Percentiles rank a stretch among this genome's conserved stretches.
Evolutionary conservation across 2,888 invertebrate genomes (phyloP).

Genomic region (Nysson spinosus): DNA sequence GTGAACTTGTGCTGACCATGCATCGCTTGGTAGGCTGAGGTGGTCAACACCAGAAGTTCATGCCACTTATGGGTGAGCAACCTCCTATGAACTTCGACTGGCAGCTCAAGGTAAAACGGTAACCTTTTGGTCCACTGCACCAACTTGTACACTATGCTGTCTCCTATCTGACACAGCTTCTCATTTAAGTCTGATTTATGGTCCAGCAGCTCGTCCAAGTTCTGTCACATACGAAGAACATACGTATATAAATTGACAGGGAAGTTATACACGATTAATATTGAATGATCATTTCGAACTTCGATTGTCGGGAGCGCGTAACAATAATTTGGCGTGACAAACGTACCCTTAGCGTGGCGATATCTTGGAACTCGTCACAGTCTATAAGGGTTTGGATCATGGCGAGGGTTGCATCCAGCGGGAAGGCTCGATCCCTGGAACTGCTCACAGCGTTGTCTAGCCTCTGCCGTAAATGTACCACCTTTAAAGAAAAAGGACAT

Average conservation of each 20-base stretch:
- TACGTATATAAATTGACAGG: background rate
- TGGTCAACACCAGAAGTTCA: conserved; percentile 94
- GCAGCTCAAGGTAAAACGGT: conserved; percentile 97
- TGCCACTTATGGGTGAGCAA: conserved; percentile 99
- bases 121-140: conserved; percentile 99
- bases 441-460: conserved; percentile 93
- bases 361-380: conserved; percentile 97
- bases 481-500: conserved; percentile 75
- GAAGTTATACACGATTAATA: background rate
- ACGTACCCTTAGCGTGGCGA: conserved; percentile 86
- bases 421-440: conserved; percentile 89
- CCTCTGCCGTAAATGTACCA: conserved; percentile 91
- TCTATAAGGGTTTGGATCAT: conserved; percentile 96
- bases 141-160: conserved; percentile 98
- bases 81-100: conserved; percentile 96
- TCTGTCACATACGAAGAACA: conserved; percentile 78
- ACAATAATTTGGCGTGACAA: no score
- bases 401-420: conserved; percentile 89
- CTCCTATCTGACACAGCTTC: conserved; percentile 96
- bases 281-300: no score
- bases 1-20: conserved; percentile 81
- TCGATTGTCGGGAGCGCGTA: no score
- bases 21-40: conserved; percentile 95
- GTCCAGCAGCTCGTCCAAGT: conserved; percentile 93
- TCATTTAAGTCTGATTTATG: conserved; percentile 94